Evolutionary conservation across 2,888 invertebrate genomes (phyloP).

Genomic region (Panopea generosa): DNA sequence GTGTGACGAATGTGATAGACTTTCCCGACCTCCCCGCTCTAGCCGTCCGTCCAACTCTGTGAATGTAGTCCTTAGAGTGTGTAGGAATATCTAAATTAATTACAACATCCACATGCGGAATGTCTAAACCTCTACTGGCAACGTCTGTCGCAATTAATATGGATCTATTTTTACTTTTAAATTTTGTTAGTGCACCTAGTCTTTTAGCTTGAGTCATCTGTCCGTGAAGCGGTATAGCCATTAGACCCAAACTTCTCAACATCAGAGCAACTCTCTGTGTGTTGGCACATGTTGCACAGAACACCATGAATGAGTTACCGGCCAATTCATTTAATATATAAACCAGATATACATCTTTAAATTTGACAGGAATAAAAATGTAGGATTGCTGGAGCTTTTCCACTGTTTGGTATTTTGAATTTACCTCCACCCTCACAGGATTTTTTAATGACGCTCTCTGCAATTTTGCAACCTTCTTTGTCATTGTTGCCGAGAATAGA

Average conservation of each 20-base stretch:
- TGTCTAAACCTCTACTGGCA: conserved; percentile 98
- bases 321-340: conserved; percentile 97
- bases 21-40: conserved; percentile 97
- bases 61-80: conserved; percentile 99
- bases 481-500: conserved; percentile 99
- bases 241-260: conserved; percentile 95
- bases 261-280: conserved; percentile 95
- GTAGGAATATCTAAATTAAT: conserved; percentile 99
- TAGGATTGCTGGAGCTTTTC: conserved; percentile 98
- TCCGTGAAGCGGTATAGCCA: conserved; percentile 98
- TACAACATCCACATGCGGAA: conserved; percentile 99
- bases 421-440: conserved; percentile 97
- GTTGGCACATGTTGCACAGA: conserved; percentile 97
- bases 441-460: conserved; percentile 97
- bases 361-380: conserved; percentile 97
- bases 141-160: conserved; percentile 99
- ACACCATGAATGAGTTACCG: conserved; percentile 98
- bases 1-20: conserved; percentile 98
- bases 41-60: conserved; percentile 97
- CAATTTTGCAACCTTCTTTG: conserved; percentile 94
- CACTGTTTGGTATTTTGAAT: conserved; percentile 98
- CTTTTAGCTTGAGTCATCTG: conserved; percentile 99
- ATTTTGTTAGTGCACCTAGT: conserved; percentile 97
- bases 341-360: conserved; percentile 98
- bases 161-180: conserved; percentile 96